Conservation (phyloP, 2,113 vertebrate species). For the Elephantulus edwardii region DNA sequence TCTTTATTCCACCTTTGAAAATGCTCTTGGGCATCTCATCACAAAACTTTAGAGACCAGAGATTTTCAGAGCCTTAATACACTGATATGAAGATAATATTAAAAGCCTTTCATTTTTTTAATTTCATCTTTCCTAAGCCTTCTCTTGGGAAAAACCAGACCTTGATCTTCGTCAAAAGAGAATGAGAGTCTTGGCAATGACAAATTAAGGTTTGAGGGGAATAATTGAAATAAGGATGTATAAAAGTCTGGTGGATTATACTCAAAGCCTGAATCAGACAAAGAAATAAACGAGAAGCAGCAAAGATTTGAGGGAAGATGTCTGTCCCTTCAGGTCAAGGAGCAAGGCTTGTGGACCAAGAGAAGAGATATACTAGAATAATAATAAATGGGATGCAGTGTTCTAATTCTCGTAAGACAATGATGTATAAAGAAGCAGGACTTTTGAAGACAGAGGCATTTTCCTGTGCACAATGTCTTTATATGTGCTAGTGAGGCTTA, state of each 20-base stretch:
- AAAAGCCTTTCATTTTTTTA: constrained; percentile 13
- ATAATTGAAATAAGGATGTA: constrained; percentile 38
- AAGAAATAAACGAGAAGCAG: neutral
- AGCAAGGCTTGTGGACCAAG: neutral
- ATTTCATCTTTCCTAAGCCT: neutral
- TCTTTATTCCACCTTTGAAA: constrained; percentile 24
- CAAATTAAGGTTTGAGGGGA: constrained; percentile 46
- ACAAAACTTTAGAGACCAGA: constrained; percentile 1
- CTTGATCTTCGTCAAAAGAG: constrained; percentile 41
- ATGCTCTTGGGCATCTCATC: constrained; percentile 38
- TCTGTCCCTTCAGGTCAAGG: neutral
- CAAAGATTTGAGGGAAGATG: neutral
- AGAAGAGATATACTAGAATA: neutral
- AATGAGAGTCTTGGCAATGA: constrained; percentile 9
- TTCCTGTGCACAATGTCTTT: neutral
- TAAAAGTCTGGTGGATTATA: constrained; percentile 15
- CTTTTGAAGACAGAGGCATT: neutral
- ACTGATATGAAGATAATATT: constrained; percentile 43
- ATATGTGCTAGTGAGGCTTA: neutral
- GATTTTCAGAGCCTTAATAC: constrained; percentile 29
- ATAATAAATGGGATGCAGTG: neutral
- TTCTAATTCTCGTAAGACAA: neutral
- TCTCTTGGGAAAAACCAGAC: neutral
- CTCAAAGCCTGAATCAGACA: constrained; percentile 52
- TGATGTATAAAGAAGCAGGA: neutral